These are phyloP conservation scores for Sycophila sp. DNA, from an alignment of 1,140 invertebrate genomes.

Conservation along the genomic window DNA sequence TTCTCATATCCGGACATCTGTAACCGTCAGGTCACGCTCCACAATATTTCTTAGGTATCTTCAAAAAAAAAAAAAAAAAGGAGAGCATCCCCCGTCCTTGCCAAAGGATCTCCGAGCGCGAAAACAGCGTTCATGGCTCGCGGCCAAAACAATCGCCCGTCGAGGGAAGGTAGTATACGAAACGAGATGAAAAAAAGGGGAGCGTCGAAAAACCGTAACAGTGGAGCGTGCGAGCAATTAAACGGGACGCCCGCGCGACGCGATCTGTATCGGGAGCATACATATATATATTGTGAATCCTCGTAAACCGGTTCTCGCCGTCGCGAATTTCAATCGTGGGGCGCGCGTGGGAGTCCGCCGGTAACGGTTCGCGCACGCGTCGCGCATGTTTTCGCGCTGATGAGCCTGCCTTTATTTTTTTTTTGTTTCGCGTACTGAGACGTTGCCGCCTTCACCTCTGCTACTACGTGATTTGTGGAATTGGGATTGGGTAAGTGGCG, in stretches of 20 bases:
- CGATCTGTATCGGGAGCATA: no score
- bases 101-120: not conserved
- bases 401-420: no score
- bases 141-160: slow-evolving; percentile 4
- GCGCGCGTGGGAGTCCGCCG: not conserved
- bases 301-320: slow-evolving; percentile 20
- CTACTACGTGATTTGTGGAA: slow-evolving; percentile 1
- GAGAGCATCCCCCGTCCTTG: not conserved
- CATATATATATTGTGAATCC: no score
- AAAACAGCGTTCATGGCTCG: not conserved
- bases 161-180: not conserved
- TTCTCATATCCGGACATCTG: no score
- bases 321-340: slow-evolving; percentile 38
- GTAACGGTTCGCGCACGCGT: not conserved
- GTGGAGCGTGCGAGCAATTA: slow-evolving; percentile 42
- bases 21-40: no score
- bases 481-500: not conserved
- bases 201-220: slow-evolving; percentile 42
- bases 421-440: no score
- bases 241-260: not conserved
- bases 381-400: no score
- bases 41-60: no score
- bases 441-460: no score
- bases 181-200: not conserved
- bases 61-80: not conserved